These are phyloP conservation scores for Corvus hawaiiensis DNA, from an alignment of 2,113 vertebrate species.

Conservation along the genomic window DNA sequence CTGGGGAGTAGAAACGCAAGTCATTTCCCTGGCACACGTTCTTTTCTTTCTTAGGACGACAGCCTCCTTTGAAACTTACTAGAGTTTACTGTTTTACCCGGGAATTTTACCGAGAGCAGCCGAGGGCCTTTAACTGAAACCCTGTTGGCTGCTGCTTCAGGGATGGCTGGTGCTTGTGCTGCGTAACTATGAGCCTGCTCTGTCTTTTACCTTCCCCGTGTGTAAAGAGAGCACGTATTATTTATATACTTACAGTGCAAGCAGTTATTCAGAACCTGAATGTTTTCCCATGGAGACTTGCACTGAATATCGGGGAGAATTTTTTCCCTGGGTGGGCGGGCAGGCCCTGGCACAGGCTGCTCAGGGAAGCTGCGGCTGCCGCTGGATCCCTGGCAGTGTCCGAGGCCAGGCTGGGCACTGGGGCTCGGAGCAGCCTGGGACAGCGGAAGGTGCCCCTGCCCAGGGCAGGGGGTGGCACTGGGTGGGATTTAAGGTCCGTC, in stretches of 20 bases:
- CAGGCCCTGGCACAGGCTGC: no score
- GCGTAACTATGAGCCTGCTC: fast-evolving
- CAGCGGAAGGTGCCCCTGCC: fast-evolving
- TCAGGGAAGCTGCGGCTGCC: not conserved
- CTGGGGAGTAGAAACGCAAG: fast-evolving
- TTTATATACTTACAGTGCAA: not conserved
- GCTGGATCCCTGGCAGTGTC: not conserved
- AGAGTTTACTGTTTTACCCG: no score
- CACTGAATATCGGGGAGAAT: no score
- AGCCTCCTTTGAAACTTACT: not conserved
- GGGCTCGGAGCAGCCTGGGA: not conserved
- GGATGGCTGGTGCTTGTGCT: not conserved
- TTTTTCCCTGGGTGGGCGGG: not conserved
- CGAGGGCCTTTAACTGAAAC: not conserved
- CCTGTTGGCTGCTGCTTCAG: not conserved
- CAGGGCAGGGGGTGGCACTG: no score
- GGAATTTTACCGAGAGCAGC: not conserved
- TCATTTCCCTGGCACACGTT: not conserved
- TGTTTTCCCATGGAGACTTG: no score
- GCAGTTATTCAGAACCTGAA: not conserved
- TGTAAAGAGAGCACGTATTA: fast-evolving
- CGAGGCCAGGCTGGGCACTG: not conserved
- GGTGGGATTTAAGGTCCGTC: not conserved
- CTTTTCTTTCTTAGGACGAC: not conserved
- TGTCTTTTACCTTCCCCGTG: fast-evolving